Conservation (phyloP, 1,140 invertebrate genomes). For the Bathynomus jamesi region DNA sequence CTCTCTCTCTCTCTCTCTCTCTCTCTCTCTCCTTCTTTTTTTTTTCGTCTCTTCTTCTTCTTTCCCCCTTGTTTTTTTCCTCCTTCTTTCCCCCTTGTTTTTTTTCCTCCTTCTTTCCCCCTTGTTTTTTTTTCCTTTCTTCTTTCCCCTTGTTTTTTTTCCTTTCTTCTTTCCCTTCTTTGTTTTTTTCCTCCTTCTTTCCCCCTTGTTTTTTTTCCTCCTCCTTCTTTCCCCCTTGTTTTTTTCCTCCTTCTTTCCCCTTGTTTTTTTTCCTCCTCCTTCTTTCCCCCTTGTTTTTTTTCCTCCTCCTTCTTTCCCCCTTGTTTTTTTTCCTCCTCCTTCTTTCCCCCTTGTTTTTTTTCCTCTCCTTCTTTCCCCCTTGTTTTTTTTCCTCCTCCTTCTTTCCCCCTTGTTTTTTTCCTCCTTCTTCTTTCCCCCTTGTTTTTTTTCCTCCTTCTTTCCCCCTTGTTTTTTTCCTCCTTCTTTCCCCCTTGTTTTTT, state of each 20-base stretch:
- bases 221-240: background rate
- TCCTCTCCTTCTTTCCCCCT: background rate
- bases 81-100: background rate
- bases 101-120: background rate
- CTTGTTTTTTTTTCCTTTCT: background rate
- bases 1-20: background rate
- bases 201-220: background rate
- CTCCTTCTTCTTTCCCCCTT: background rate
- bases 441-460: background rate
- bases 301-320: background rate
- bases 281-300: background rate
- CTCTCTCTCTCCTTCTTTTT: background rate
- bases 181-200: background rate
- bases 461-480: background rate
- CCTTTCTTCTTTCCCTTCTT: background rate
- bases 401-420: background rate
- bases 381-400: background rate
- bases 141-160: background rate
- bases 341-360: background rate
- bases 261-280: background rate
- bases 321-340: background rate
- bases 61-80: background rate
- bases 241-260: background rate
- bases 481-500: background rate
- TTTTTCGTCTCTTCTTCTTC: constrained; percentile 5